Evolutionary conservation across 35 echinoderm and acorn worm genomes (phyloP), one percentile per base, ranked within the genome.

Genomic region (Anneissia japonica): DNA sequence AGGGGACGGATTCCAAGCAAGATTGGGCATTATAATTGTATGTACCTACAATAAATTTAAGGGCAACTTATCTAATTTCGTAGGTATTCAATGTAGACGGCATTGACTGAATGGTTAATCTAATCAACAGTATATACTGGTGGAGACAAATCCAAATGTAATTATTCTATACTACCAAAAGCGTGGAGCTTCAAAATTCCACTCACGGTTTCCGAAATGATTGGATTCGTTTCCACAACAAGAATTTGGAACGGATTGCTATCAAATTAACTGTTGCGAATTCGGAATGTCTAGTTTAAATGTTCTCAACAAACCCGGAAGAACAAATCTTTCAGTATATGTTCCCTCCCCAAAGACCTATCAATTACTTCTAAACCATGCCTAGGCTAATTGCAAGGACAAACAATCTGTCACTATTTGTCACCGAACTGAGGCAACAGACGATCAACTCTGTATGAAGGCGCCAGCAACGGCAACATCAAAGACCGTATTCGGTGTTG

Each of bases 381-480:
- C 74, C 87, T 45, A 78, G 77, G 92, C 92, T 93, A 93, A 93
- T 93, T 93, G 92, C 75, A 46, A 84, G 83, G 88, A 93, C 87
- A 93, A 93, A 93, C 87, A 90, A 89, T 93, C 92, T 82, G 87
- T 93, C 92, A 93, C 72, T 75, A 86, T 93, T 93, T 89, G 92
- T 89, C 92, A 93, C 78, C 74, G 83, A 37, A 79, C 89, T 93
- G 78, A 86, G 35, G 30, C 19, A 87, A 73, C 55, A 89, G 87
- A 93, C 92, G 86, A 85, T 77, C 79, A 86, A 93, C 76, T 39
- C 85, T 83, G 83, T 83, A 46, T 84, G 39, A 74, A 87, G 92
- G 92, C 92, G 92, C 92, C 92, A 93, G 73, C 17, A 32, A 77
- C 83, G 82, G 82, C 74, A 26, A 34, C 74, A 93, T 93, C 92